Evolutionary conservation across 2,113 vertebrate species (phyloP).

Genomic region (Bambusicola thoracicus): DNA sequence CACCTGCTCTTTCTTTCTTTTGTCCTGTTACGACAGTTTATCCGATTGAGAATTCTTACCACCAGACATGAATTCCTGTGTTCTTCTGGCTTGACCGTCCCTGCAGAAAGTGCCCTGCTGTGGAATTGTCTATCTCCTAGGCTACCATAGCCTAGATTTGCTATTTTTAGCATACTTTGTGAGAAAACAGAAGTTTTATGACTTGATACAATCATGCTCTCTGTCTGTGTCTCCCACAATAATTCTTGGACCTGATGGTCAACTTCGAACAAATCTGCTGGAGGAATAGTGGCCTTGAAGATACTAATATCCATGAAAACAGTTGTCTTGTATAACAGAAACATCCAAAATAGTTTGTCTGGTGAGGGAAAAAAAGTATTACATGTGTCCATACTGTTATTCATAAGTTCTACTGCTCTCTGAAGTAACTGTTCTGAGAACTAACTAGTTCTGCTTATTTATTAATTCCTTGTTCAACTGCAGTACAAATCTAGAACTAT

Average conservation of each 20-base stretch:
- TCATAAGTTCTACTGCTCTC: neutral
- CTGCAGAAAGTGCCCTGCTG: neutral
- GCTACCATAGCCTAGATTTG: neutral
- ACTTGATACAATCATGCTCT: neutral
- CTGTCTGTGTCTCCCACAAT: neutral
- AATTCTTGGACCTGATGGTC: neutral
- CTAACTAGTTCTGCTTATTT: neutral
- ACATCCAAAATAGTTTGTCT: neutral
- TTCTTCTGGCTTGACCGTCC: neutral
- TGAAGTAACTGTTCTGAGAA: neutral
- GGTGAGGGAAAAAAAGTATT: neutral
- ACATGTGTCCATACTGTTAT: neutral
- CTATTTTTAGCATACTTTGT: neutral
- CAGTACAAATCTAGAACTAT: neutral
- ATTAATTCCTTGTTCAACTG: neutral
- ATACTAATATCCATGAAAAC: neutral
- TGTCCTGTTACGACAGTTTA: neutral
- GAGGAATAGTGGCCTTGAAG: neutral
- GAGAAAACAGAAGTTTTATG: neutral
- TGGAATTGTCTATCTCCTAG: constrained; percentile 5
- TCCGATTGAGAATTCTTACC: neutral
- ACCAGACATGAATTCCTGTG: neutral
- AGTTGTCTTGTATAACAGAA: neutral
- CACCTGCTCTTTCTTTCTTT: neutral
- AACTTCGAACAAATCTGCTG: neutral